Percentiles rank a stretch among this genome's conserved stretches.
Evolutionary conservation across 2,113 vertebrate genomes (phyloP).

Genomic region (Pterophyllum scalare): DNA sequence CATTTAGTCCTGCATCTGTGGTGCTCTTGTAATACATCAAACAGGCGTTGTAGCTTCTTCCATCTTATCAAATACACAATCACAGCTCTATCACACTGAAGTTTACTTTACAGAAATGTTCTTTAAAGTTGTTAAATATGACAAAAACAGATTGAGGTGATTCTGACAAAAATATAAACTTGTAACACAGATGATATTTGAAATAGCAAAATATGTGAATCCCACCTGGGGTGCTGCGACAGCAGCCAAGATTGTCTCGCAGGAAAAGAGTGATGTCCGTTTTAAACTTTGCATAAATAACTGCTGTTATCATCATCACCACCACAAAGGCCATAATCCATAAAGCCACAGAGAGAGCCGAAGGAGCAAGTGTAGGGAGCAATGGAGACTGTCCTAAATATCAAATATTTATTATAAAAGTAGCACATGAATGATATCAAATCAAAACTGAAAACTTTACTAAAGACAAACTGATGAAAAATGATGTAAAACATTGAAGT

Average conservation of each 20-base stretch:
- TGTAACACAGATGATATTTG: not conserved
- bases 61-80: conserved; percentile 55
- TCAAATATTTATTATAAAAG: too few species aligned
- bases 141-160: too few species aligned
- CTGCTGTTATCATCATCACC: not conserved
- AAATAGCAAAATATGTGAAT: not conserved
- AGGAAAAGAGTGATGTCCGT: not conserved
- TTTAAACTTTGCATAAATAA: not conserved
- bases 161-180: not conserved
- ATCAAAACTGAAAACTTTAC: too few species aligned
- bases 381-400: not conserved
- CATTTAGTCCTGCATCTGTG: conserved; percentile 35
- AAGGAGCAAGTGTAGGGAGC: not conserved
- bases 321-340: not conserved
- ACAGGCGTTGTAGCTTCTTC: conserved; percentile 73
- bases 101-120: too few species aligned
- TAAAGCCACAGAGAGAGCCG: not conserved
- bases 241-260: not conserved
- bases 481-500: too few species aligned
- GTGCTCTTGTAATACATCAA: conserved; percentile 67
- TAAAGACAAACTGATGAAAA: too few species aligned
- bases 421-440: too few species aligned
- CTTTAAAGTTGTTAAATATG: too few species aligned
- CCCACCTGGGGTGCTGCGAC: not conserved
- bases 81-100: too few species aligned